Base-by-base conservation (phyloP, 2,888 invertebrate species). In the Therioaphis trifolii region DNA sequence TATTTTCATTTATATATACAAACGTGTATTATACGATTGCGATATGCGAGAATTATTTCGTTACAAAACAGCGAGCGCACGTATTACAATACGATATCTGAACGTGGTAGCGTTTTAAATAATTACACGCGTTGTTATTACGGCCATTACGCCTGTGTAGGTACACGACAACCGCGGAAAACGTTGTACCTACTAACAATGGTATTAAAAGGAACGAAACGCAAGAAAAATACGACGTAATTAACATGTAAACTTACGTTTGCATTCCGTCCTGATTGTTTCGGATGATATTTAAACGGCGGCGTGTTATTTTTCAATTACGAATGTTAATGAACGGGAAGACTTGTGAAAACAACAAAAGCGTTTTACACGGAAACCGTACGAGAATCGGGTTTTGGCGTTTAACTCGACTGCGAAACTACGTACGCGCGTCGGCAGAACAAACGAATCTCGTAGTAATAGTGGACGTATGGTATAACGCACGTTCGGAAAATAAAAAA, bases 271-370 rank as follows among this genome's bases (percentile, higher is more conserved):
- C 35, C 21, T 78, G 49, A 68, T 69, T 79, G 79, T 79, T 52
- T 68, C 14, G 5, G 49, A 49, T 21, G 35, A 66, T n/a, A n/a
- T n/a, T 66, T 58, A n/a, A 77, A 27, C n/a, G n/a, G 21, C 9
- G 29, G 49, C 15, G 24, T 9, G 77, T 27, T 66, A 66, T 77
- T 77, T 63, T 77, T 77, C 77, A 66, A 77, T 77, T 77, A 66
- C 29, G 27, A 52, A 52, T 35, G 24, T 4, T 15, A 66, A 66
- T 35, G 63, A 15, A 40, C 9, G 55, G 29, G n/a, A 49, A 74
- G 52, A n/a, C 71, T 24, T 18, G 71, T 71, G 27, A 46, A 46
- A 46, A 18, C 71, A 69, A 69, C 69, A 27, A 46, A 71, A 46
- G 9, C 27, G 46, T 46, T 71, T 71, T 43, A 12, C 4, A 71